Evolutionary conservation across 2,113 vertebrate species (phyloP).

Genomic region (Macaca nemestrina): DNA sequence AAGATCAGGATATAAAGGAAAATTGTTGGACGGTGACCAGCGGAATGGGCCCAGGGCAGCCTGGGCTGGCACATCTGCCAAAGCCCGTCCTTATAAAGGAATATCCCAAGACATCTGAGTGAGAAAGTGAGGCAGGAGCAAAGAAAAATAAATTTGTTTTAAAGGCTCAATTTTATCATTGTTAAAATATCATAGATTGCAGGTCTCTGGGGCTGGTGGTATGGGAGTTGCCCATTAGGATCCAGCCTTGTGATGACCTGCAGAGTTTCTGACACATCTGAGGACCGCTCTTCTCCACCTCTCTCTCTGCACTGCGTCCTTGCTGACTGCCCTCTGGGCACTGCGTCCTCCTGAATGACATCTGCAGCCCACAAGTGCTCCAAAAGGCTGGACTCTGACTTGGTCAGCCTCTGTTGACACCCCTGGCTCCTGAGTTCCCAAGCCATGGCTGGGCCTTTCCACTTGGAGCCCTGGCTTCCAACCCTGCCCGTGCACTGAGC

Average conservation of each 20-base stretch:
- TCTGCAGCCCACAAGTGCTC: not conserved
- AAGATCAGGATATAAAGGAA: not conserved
- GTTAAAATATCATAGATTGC: not conserved
- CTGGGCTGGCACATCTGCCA: not conserved
- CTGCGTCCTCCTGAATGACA: not conserved
- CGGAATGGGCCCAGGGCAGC: not conserved
- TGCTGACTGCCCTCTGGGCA: not conserved
- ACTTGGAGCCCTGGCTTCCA: not conserved
- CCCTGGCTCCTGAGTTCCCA: not conserved
- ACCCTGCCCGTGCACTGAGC: accelerated
- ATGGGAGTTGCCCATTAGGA: accelerated
- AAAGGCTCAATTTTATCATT: not conserved
- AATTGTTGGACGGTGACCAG: not conserved
- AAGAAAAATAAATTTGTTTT: not conserved
- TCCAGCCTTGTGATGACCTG: accelerated
- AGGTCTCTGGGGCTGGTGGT: not conserved
- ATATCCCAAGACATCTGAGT: not conserved
- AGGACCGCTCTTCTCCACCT: not conserved
- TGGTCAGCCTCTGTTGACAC: not conserved
- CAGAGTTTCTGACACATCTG: accelerated
- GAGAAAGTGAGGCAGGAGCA: not conserved
- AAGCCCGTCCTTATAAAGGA: not conserved
- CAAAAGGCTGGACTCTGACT: no score
- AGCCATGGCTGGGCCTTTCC: not conserved
- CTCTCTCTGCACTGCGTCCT: not conserved